These are phyloP conservation scores for Sceloporus tristichus DNA, from an alignment of 2,113 vertebrate species.

Conservation along the genomic window DNA sequence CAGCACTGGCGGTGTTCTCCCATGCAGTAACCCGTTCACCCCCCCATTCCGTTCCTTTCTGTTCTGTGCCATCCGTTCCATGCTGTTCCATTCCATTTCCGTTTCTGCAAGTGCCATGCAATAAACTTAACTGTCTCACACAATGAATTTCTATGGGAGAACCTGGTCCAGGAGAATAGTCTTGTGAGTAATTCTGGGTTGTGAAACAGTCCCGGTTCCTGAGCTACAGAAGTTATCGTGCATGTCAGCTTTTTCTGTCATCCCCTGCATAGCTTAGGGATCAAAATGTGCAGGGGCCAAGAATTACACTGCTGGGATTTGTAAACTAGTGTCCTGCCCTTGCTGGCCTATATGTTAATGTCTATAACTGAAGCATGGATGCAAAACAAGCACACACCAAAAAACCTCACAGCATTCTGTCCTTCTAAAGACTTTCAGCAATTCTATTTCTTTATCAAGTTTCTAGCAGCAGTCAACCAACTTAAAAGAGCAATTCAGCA, in stretches of 20 bases:
- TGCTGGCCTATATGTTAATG: not conserved
- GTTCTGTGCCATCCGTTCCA: no score
- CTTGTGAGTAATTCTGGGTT: no score
- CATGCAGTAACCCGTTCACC: no score
- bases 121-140: no score
- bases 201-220: no score
- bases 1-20: no score
- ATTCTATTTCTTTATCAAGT: not conserved
- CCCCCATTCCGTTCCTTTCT: no score
- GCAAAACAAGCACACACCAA: not conserved
- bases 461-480: not conserved
- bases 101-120: no score
- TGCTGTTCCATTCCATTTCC: no score
- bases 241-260: not conserved
- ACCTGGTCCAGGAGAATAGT: no score
- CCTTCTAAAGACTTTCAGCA: not conserved
- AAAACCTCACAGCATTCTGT: not conserved
- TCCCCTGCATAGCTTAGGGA: not conserved
- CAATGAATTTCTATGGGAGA: no score
- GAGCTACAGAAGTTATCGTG: no score
- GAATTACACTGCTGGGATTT: not conserved
- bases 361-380: not conserved
- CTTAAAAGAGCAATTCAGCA: not conserved
- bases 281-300: not conserved
- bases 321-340: not conserved